Evolutionary conservation across 2,113 vertebrate genomes (phyloP).

Genomic region (Glareola pratincola): DNA sequence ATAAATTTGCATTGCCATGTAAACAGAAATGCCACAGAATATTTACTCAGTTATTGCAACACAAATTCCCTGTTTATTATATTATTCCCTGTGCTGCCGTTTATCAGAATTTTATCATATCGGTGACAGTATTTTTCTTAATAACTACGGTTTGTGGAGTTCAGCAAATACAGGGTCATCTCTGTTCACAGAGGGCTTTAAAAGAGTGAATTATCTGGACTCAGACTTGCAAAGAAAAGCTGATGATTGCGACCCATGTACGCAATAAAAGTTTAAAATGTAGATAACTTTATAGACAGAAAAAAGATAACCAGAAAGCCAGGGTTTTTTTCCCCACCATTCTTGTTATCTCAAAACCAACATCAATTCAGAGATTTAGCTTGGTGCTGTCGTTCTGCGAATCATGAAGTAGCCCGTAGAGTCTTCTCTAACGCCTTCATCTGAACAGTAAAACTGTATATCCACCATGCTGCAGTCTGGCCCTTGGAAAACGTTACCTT

Average conservation of each 20-base stretch:
- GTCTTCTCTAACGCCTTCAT: neutral
- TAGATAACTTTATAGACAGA: neutral
- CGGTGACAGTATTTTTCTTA: neutral
- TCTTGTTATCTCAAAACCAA: neutral
- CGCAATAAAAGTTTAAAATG: neutral
- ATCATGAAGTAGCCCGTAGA: neutral
- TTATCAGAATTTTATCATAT: neutral
- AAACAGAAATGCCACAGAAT: neutral
- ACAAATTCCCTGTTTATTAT: neutral
- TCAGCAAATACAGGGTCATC: neutral
- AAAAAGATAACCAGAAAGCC: neutral
- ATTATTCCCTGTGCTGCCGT: neutral
- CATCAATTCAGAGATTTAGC: neutral
- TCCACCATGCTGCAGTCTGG: neutral
- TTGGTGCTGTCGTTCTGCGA: neutral
- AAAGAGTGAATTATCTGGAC: neutral
- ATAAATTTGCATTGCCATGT: neutral
- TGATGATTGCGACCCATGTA: neutral
- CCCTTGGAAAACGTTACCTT: neutral
- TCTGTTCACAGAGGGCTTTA: neutral
- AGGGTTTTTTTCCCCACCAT: neutral
- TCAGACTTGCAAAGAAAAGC: neutral
- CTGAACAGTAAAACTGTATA: neutral
- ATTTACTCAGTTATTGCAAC: neutral
- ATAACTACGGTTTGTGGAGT: neutral